Percentiles rank a stretch among this genome's conserved stretches.
Conservation (phyloP, 2,888 invertebrate species). For the Cordilura impudica region DNA sequence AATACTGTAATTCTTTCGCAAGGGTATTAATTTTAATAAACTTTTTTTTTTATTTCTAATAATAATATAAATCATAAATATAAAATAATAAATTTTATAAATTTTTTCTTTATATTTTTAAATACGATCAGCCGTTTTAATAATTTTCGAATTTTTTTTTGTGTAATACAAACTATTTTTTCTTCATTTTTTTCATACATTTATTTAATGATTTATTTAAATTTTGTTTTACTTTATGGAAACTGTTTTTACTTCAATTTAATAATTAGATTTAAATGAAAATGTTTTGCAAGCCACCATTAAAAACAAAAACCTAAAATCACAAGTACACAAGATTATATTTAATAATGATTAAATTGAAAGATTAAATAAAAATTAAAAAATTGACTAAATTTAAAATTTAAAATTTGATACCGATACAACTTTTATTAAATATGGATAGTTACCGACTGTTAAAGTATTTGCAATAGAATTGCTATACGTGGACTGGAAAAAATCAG, state of each 20-base stretch:
- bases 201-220: constrained; percentile 33
- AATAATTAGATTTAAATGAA: constrained; percentile 42
- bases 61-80: constrained; percentile 62
- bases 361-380: constrained; percentile 51
- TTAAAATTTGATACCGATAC: no score
- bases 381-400: constrained; percentile 58
- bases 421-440: no score
- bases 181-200: constrained; percentile 30
- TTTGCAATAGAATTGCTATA: no score
- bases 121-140: constrained; percentile 65
- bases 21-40: constrained; percentile 72
- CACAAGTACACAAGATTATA: constrained; percentile 34
- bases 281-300: constrained; percentile 35
- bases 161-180: constrained; percentile 30
- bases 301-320: constrained; percentile 28
- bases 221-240: constrained; percentile 11
- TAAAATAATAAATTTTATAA: constrained; percentile 64
- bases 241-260: constrained; percentile 45
- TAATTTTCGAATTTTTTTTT: constrained; percentile 32
- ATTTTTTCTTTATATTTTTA: constrained; percentile 61
- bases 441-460: no score
- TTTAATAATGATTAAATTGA: constrained; percentile 55
- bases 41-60: constrained; percentile 62
- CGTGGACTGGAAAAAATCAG: no score
- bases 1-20: constrained; percentile 77